Base-by-base conservation (phyloP, 2,113 vertebrate genomes). In the Scopus umbretta region DNA sequence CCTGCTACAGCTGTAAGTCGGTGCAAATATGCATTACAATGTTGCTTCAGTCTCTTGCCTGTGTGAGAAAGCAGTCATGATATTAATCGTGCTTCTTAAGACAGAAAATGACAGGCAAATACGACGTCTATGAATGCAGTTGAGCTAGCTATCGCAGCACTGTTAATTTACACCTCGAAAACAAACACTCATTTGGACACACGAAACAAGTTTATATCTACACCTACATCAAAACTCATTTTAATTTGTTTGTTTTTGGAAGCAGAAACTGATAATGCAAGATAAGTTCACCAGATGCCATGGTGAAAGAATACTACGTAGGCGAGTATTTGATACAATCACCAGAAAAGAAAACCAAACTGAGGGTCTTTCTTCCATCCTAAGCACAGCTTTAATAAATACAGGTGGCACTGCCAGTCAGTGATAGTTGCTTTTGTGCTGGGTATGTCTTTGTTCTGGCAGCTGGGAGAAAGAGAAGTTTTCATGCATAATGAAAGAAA, bases 391-490 rank as follows among this genome's bases (percentile, higher is more conserved):
- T 96, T 96, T 90, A 92, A 96, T 75, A 85, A 93, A 88, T 94
- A 84, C 94, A 97, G 95, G 96, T 97, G 96, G 95, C 92, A 93
- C 55, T 84, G 91, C 68, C 93, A 87, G 92, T 85, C 95, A 90
- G 67, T 34, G 34, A 96, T 7, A 89, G 55, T 62, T 92, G 45
- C 61, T 90, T 92, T 95, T 97, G 67, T 88, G 87, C 84, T 91
- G 75, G 65, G 62, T 89, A 87, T 84, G 80, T 85, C 91, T 98
- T 98, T 98, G 95, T 97, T 97, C 93, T 14, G 6, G 92, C 96
- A 97, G 97, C 96, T 97, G 96, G 81, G 90, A 97, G 56, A 42
- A 95, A 65, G n/a, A 81, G 47, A 76, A 71, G 86, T 96, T 97
- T 85, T 93, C 89, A 95, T 76, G 56, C 91, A 58, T 56, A 97